Base-by-base conservation (phyloP, 2,797 vertebrate species). In the Xenopus petersii region DNA sequence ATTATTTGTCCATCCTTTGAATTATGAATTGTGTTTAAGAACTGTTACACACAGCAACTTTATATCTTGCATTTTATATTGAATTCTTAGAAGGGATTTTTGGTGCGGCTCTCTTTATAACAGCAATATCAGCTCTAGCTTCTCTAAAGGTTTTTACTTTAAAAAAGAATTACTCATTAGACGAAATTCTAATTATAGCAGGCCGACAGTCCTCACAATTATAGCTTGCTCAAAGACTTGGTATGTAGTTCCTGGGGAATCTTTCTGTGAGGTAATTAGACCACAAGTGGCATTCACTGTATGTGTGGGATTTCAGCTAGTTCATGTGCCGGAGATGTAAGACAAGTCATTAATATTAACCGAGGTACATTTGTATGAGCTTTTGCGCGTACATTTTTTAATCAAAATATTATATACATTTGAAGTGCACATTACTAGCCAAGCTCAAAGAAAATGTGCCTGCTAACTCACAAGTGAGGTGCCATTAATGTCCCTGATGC, bases 261-360 rank as follows among this genome's bases (percentile, higher is more conserved):
- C 16, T 67, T 67, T 56, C 64, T 16, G 42, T 33, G 47, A 61
- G 24, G 72, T 67, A 74, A 74, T 74, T 74, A 74, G 72, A 59
- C 72, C 72, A 74, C 64, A 67, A 67, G 64, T 74, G 64, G 55
- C 64, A 60, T 36, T 33, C 36, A 21, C 26, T 51, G 30, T 56
- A 46, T 64, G 33, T 66, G 64, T 24, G 17, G 10, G 58, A 24
- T 17, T 60, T 26, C 17, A 24, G 10, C 10, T 24, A 9, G 36
- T 17, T 67, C 66, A 56, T n/a, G 55, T 36, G 10, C 49, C 21
- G 47, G 13, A 17, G 48, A 30, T 55, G 49, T 26, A 24, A 49
- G 24, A 67, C 4, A 67, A 55, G 15, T 15, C 66, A 33, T 55
- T 24, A 17, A 10, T 60, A 24, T 60, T 24, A 24, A 60, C 17